Evolutionary conservation across 2,797 vertebrate genomes (phyloP), one percentile per base, ranked within the genome.

Genomic region (Eulemur rubriventer): DNA sequence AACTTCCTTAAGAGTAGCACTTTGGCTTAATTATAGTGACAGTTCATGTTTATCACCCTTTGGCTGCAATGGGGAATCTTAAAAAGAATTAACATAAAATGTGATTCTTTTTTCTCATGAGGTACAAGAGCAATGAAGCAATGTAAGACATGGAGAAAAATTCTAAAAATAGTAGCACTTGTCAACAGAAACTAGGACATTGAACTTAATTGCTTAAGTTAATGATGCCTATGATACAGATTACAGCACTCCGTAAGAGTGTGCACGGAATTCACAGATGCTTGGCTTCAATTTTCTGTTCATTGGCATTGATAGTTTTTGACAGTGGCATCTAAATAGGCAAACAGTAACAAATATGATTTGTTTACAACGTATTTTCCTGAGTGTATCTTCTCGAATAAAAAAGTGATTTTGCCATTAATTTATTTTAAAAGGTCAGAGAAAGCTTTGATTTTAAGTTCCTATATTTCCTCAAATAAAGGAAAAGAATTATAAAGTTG

Each of bases 141-240:
- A 94, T 63, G 69, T 20, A 93, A 92, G 93, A 69, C 3, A 26
- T 30, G 55, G 89, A 86, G 43, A 81, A 97, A 96, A 75, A 5
- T 35, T 20, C 96, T 91, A 96, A 96, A 67, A 94, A 38, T 67
- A 97, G 89, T 17, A 80, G 61, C 78, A 46, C 55, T 89, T 33
- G 94, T 26, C 80, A 93, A 97, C 84, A 24, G 30, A 97, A 98
- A 94, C 35, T 48, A 28, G 96, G 94, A 81, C 94, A 46, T 89
- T 96, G 80, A 96, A 94, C 92, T 98, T 96, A 97, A 95, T 89
- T 97, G 95, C 94, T 91, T 93, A 78, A 85, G 94, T 90, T 97
- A 98, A 97, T 95, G 96, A 93, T 94, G 55, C 26, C 78, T 81
- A 0, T 85, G 67, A 87, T 86, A 81, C 72, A 83, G 57, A 92